These are phyloP conservation scores for Scleropages formosus DNA, from an alignment of 2,797 vertebrate species.

Conservation along the genomic window DNA sequence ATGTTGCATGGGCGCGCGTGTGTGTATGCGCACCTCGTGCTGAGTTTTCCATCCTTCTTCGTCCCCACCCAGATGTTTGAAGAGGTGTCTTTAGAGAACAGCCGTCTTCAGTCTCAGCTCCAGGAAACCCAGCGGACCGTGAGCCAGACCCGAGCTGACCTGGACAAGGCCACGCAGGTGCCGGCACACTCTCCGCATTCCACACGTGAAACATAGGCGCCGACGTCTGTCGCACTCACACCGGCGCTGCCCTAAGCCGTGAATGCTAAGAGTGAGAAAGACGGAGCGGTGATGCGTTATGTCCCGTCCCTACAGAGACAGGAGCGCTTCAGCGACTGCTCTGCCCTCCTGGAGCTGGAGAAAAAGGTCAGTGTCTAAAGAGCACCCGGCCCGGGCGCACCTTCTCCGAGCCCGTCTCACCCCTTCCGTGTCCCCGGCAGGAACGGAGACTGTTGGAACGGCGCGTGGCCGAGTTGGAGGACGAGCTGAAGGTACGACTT, in stretches of 20 bases:
- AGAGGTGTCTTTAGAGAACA: slow-evolving; percentile 75
- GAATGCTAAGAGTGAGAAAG: too few species aligned
- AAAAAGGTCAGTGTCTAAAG: slow-evolving; percentile 69
- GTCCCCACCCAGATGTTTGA: slow-evolving; percentile 69
- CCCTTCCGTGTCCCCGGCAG: slow-evolving; percentile 48
- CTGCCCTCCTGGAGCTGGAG: slow-evolving; percentile 75
- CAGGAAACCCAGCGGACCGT: slow-evolving; percentile 76
- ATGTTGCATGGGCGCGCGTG: neutral
- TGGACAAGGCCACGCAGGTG: slow-evolving; percentile 80
- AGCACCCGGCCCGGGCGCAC: slow-evolving; percentile 51
- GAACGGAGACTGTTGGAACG: slow-evolving; percentile 75
- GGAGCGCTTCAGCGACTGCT: slow-evolving; percentile 77
- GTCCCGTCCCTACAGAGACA: slow-evolving; percentile 64
- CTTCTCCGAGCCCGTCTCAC: slow-evolving; percentile 35
- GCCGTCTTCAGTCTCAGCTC: slow-evolving; percentile 75
- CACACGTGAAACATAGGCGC: neutral
- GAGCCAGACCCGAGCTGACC: slow-evolving; percentile 72
- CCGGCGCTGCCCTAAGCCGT: neutral
- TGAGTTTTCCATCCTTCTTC: neutral
- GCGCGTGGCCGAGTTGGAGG: slow-evolving; percentile 75
- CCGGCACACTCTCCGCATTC: neutral
- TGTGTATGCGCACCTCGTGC: neutral
- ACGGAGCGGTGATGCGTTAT: neutral
- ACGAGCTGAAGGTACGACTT: slow-evolving; percentile 76
- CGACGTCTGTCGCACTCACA: neutral